Evolutionary conservation across 53 echinoderm and acorn worm species (phyloP).

Genomic region (Luidia sarsii): DNA sequence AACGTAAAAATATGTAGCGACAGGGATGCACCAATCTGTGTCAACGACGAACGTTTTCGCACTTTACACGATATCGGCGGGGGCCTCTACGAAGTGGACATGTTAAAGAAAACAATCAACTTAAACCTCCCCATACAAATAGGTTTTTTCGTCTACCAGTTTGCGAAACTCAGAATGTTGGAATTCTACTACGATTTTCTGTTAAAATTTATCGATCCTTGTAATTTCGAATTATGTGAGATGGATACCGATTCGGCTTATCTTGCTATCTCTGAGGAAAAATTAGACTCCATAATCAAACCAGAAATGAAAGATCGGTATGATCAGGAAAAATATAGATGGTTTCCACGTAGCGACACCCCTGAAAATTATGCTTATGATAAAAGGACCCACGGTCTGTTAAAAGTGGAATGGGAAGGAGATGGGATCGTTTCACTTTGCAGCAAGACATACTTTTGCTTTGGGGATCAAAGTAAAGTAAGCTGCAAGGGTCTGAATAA

Average conservation of each 20-base stretch:
- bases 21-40: not conserved
- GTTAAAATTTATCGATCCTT: not conserved
- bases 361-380: conserved; percentile 21
- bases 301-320: conserved; percentile 4
- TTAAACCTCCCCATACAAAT: not conserved
- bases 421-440: conserved; percentile 65
- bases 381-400: conserved; percentile 58
- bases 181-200: conserved; percentile 39
- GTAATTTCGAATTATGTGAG: conserved; percentile 20
- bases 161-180: conserved; percentile 26
- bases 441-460: conserved; percentile 64
- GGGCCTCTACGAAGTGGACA: not conserved
- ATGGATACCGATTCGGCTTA: conserved; percentile 72
- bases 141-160: conserved; percentile 10
- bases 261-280: conserved; percentile 15
- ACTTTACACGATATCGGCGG: not conserved
- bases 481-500: conserved; percentile 52
- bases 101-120: not conserved
- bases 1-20: not conserved
- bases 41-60: not conserved
- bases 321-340: conserved; percentile 43
- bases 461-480: conserved; percentile 10
- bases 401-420: conserved; percentile 71
- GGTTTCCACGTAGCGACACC: conserved; percentile 42
- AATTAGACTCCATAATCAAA: conserved; percentile 24